These are phyloP conservation scores for Nemotelus pantherinus DNA, from an alignment of 2,888 invertebrate genomes.

Conservation along the genomic window DNA sequence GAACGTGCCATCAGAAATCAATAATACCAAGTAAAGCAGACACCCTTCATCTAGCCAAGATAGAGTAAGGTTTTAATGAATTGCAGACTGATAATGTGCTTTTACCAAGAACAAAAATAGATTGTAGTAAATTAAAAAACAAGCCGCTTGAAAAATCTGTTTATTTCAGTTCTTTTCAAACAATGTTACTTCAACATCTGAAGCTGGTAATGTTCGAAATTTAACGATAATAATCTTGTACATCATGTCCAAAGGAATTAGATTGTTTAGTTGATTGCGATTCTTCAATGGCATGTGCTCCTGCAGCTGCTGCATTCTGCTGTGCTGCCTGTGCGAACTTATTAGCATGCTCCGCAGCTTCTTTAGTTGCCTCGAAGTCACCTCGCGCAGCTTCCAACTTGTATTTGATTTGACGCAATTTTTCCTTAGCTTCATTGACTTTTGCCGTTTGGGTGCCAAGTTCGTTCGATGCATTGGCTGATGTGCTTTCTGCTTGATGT, in stretches of 20 bases:
- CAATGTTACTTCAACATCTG: no score
- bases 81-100: no score
- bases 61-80: no score
- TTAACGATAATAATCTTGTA: constrained; percentile 9
- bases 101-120: no score
- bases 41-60: no score
- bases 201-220: background rate
- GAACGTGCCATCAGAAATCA: no score
- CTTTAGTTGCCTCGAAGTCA: constrained; percentile 76
- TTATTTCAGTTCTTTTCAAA: no score
- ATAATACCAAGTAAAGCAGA: no score
- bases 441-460: constrained; percentile 76
- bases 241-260: background rate
- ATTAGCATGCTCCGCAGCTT: constrained; percentile 73
- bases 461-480: constrained; percentile 75
- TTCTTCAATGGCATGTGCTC: constrained; percentile 65
- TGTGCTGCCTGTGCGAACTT: constrained; percentile 74
- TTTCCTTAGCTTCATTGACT: constrained; percentile 76
- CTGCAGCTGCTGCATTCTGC: constrained; percentile 76
- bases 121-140: no score
- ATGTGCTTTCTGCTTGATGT: constrained; percentile 51
- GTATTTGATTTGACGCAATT: constrained; percentile 71
- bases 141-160: no score
- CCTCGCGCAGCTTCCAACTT: constrained; percentile 73
- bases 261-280: background rate